Evolutionary conservation across 1,140 invertebrate genomes (phyloP).

Genomic region (Drosophila ohnishii): DNA sequence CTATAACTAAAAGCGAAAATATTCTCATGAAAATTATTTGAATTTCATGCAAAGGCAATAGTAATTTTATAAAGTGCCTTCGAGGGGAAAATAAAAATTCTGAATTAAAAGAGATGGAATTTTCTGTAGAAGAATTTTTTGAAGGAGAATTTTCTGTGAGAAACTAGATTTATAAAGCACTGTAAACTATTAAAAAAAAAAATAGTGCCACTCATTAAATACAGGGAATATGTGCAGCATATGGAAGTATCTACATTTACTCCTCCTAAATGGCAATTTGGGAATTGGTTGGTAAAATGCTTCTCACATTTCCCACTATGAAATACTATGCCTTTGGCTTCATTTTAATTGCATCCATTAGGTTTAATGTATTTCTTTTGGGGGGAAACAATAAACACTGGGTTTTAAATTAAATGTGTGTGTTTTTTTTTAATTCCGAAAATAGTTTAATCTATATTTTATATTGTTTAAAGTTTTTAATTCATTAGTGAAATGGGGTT

Average conservation of each 20-base stretch:
- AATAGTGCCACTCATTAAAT: conserved; percentile 8
- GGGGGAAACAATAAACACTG: not conserved
- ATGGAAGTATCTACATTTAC: not conserved
- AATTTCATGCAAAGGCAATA: not conserved
- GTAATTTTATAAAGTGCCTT: not conserved
- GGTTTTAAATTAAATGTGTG: no score
- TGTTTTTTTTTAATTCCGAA: not conserved
- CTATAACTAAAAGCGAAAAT: not conserved
- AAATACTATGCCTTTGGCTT: conserved; percentile 3
- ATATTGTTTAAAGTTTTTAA: conserved; percentile 1
- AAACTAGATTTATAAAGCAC: not conserved
- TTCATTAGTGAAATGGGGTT: conserved; percentile 25
- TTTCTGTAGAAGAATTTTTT: not conserved
- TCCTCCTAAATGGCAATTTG: conserved; percentile 14
- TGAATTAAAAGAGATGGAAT: not conserved
- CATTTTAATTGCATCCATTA: not conserved
- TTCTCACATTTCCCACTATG: conserved; percentile 13
- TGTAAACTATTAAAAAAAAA: conserved; percentile 2
- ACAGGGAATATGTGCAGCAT: conserved; percentile 7
- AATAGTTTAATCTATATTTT: not conserved
- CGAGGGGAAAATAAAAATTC: not conserved
- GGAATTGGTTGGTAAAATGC: conserved; percentile 1
- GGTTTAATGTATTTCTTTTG: not conserved
- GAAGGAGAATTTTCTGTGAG: not conserved
- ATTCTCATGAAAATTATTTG: not conserved